These are phyloP conservation scores for Darwinula stevensoni DNA, from an alignment of 2,888 invertebrate genomes.

Conservation along the genomic window DNA sequence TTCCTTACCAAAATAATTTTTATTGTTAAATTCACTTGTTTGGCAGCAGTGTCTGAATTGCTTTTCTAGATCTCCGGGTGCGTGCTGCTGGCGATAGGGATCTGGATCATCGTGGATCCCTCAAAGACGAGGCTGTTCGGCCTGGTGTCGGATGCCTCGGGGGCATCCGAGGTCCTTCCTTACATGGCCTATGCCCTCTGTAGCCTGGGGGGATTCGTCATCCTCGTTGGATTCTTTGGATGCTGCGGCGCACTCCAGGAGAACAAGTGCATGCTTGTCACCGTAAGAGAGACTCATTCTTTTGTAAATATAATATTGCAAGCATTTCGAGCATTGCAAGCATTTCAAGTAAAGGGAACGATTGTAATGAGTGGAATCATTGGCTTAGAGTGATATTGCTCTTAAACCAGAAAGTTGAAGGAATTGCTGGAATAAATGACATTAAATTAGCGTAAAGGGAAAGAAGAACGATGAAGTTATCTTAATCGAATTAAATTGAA, in stretches of 20 bases:
- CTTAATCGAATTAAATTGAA: too few relatives aligned
- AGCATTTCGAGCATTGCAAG: neutral
- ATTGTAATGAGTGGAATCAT: too few relatives aligned
- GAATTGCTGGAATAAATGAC: too few relatives aligned
- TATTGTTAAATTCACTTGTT: too few relatives aligned
- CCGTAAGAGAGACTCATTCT: slow-evolving; percentile 14
- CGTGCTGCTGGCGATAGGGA: slow-evolving; percentile 22
- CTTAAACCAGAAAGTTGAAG: too few relatives aligned
- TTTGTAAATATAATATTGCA: slow-evolving; percentile 1
- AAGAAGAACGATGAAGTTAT: too few relatives aligned
- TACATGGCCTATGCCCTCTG: slow-evolving; percentile 22
- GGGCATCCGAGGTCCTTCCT: slow-evolving; percentile 17
- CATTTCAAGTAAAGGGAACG: too few relatives aligned
- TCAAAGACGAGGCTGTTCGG: slow-evolving; percentile 21
- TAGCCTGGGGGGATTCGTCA: slow-evolving; percentile 21
- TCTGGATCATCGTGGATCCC: slow-evolving; percentile 23
- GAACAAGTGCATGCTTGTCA: slow-evolving; percentile 19
- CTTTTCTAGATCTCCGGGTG: slow-evolving; percentile 26
- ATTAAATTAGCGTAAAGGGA: too few relatives aligned
- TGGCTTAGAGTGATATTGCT: too few relatives aligned
- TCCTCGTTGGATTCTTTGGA: slow-evolving; percentile 25
- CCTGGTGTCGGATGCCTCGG: too few relatives aligned
- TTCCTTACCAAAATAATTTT: too few relatives aligned
- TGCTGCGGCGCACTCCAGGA: slow-evolving; percentile 25
- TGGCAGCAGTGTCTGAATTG: too few relatives aligned